Evolutionary conservation across 2,888 invertebrate genomes (phyloP).

Genomic region (Tipula vernalis): DNA sequence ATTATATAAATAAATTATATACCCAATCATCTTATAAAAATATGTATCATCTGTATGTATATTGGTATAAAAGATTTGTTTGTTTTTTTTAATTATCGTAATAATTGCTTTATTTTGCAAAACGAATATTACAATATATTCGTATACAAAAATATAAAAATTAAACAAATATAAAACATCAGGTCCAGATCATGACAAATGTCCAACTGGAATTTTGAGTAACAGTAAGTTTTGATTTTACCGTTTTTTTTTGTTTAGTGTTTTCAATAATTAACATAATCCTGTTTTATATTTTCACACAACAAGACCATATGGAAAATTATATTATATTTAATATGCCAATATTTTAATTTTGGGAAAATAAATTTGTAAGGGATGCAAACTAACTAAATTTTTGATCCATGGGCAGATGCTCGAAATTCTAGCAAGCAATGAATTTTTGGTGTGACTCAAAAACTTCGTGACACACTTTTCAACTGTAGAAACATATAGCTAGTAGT

Average conservation of each 20-base stretch:
- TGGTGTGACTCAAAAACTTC: too few species aligned
- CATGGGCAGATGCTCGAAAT: too few species aligned
- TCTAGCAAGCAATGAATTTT: too few species aligned
- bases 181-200: constrained; percentile 38
- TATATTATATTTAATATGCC: too few species aligned
- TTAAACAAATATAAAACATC: constrained; percentile 14
- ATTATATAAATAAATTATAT: neutral
- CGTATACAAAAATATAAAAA: constrained; percentile 8
- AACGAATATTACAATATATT: constrained; percentile 7
- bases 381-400: too few species aligned
- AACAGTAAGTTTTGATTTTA: constrained; percentile 19
- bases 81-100: neutral
- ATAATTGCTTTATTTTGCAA: constrained; percentile 11
- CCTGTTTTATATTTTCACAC: neutral
- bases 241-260: neutral
- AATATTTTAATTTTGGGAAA: too few species aligned
- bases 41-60: neutral
- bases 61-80: neutral
- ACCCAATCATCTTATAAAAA: neutral
- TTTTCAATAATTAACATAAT: neutral
- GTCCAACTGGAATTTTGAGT: constrained; percentile 37
- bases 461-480: too few species aligned
- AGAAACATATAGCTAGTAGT: too few species aligned
- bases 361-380: too few species aligned
- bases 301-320: neutral